phyloP scores from a whole-genome alignment of 2,113 vertebrate genomes.

The Brevimyrus niger region DNA sequence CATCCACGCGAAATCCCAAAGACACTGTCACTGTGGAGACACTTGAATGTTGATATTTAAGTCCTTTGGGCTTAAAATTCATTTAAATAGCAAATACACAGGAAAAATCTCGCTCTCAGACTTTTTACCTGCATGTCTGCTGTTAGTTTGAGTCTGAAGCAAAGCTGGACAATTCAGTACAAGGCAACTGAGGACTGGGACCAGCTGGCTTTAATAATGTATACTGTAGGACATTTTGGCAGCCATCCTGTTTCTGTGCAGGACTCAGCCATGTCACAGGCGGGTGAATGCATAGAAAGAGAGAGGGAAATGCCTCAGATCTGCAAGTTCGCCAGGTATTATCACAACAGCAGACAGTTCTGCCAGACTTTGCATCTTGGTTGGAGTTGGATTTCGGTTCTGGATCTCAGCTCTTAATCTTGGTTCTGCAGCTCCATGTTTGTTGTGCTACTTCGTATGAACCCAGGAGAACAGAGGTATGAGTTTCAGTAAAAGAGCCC shows the following conservation, averaged over 20 bases:
- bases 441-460: background rate
- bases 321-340: background rate
- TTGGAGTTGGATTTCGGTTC: background rate
- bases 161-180: background rate
- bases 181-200: background rate
- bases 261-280: background rate
- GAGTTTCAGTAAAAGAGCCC: background rate
- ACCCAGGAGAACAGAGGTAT: background rate
- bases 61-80: background rate
- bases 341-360: background rate
- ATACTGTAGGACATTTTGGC: background rate
- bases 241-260: background rate
- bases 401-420: background rate
- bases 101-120: background rate
- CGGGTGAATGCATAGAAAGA: too few relatives aligned
- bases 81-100: background rate
- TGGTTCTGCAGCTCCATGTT: background rate
- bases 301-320: background rate
- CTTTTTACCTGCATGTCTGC: background rate
- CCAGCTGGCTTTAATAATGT: background rate
- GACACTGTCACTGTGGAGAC: background rate
- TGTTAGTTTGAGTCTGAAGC: background rate
- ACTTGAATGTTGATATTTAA: background rate
- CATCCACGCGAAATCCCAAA: background rate
- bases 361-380: background rate